phyloP scores from a whole-genome alignment of 1,140 invertebrate genomes.

The Brachionus plicatilis region DNA sequence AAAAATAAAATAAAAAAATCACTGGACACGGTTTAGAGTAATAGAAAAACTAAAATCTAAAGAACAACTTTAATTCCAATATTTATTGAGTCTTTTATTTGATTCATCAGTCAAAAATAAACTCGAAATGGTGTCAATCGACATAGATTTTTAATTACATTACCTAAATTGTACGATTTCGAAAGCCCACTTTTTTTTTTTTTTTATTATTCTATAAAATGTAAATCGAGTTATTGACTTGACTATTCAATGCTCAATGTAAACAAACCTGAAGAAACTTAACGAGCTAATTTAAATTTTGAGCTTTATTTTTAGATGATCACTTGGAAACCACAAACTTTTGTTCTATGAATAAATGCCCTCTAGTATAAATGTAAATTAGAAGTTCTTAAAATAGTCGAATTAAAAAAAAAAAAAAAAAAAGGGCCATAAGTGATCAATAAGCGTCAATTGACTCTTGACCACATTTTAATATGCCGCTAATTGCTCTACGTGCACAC shows the following conservation, averaged over 20 bases:
- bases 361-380: slow-evolving; percentile 37
- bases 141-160: slow-evolving; percentile 25
- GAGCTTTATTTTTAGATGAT: slow-evolving; percentile 6
- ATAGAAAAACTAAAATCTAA: not conserved
- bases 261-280: not conserved
- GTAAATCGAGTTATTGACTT: not conserved
- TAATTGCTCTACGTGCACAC: not conserved
- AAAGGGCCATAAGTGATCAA: slow-evolving; percentile 7
- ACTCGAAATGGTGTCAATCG: slow-evolving; percentile 23
- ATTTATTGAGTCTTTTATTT: slow-evolving; percentile 34
- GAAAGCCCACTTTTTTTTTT: slow-evolving; percentile 2
- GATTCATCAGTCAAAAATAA: not conserved
- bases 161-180: not conserved
- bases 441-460: not conserved
- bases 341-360: slow-evolving; percentile 4
- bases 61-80: slow-evolving; percentile 16
- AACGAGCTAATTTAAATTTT: slow-evolving; percentile 2
- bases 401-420: not conserved
- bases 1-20: not conserved
- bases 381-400: not conserved
- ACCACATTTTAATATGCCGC: not conserved
- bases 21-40: not conserved
- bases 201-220: not conserved
- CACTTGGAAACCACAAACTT: not conserved
- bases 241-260: not conserved